A percentile compares a stretch with the other conserved stretches of the same genome.
These are phyloP conservation scores for Lycodopsis pacificus DNA, from an alignment of 2,797 vertebrate species.

Conservation along the genomic window DNA sequence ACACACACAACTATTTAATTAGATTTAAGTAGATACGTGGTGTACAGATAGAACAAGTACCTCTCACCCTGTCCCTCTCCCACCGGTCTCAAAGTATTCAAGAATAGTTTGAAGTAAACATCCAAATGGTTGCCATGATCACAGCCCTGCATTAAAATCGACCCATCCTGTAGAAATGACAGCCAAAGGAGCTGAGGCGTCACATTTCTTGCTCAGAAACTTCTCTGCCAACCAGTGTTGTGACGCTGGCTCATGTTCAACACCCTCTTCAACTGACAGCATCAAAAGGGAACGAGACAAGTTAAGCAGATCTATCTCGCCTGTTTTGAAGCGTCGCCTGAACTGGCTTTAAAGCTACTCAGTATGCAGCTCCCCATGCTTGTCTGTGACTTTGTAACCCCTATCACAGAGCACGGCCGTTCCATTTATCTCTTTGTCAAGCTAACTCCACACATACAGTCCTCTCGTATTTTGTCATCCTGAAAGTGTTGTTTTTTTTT, in stretches of 20 bases:
- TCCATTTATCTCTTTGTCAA: conserved; percentile 66
- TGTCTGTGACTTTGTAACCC: conserved; percentile 67
- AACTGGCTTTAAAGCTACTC: conserved; percentile 78
- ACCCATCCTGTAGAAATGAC: conserved; percentile 60
- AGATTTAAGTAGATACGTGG: no score
- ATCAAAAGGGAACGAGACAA: conserved; percentile 79
- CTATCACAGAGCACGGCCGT: conserved; percentile 62
- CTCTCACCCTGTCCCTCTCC: not conserved
- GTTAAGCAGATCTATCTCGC: conserved; percentile 79
- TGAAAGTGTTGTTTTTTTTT: conserved; percentile 20
- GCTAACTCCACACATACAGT: conserved; percentile 39
- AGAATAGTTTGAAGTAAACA: conserved; percentile 49
- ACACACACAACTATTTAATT: conserved; percentile 4
- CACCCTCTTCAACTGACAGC: conserved; percentile 75
- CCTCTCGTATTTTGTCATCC: conserved; percentile 28
- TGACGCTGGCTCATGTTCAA: conserved; percentile 73
- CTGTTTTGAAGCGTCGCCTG: conserved; percentile 73
- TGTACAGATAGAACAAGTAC: no score
- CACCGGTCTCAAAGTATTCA: conserved; percentile 30
- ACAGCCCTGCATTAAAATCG: conserved; percentile 64
- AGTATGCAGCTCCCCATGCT: conserved; percentile 61
- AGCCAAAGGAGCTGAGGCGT: conserved; percentile 71
- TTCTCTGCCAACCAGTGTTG: conserved; percentile 63
- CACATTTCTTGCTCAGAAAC: conserved; percentile 69
- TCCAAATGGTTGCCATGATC: conserved; percentile 54